phyloP scores from a whole-genome alignment of 2,888 invertebrate genomes.

The Ephialtes manifestator region DNA sequence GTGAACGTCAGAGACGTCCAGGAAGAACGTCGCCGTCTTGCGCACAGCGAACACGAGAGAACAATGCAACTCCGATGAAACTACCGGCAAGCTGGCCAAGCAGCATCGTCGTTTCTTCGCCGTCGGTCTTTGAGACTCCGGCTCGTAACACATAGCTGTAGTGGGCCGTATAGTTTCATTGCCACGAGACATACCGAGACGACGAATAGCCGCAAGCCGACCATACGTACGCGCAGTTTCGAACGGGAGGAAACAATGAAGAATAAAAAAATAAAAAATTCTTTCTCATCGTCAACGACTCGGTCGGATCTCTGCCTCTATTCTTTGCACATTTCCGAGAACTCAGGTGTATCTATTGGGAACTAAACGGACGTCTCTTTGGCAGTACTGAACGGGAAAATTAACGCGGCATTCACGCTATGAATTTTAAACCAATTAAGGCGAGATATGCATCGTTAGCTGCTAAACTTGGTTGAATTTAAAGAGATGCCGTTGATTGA shows the following conservation, averaged over 20 bases:
- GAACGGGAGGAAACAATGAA: conserved; percentile 7
- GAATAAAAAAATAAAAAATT: neutral
- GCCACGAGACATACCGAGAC: conserved; percentile 16
- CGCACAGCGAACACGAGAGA: conserved; percentile 8
- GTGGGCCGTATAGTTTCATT: conserved; percentile 17
- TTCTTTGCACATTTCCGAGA: neutral
- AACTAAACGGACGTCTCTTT: neutral
- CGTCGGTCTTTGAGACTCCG: conserved; percentile 8
- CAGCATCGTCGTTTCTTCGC: neutral
- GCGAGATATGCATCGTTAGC: too few relatives aligned
- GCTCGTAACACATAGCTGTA: conserved; percentile 14
- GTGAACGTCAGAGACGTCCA: neutral
- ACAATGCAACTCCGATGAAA: conserved; percentile 8
- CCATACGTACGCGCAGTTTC: neutral
- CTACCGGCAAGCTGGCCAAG: conserved; percentile 11
- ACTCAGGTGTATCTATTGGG: neutral
- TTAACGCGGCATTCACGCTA: neutral
- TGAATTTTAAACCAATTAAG: too few relatives aligned
- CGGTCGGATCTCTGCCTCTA: neutral
- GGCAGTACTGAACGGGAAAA: neutral
- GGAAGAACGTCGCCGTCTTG: conserved; percentile 4
- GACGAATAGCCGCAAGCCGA: conserved; percentile 2
- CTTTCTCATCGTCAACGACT: neutral
- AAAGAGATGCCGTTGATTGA: too few relatives aligned
- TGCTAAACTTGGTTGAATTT: too few relatives aligned